These are phyloP conservation scores for Drosophila nigricruria DNA, from an alignment of 2,888 invertebrate genomes.

Conservation along the genomic window DNA sequence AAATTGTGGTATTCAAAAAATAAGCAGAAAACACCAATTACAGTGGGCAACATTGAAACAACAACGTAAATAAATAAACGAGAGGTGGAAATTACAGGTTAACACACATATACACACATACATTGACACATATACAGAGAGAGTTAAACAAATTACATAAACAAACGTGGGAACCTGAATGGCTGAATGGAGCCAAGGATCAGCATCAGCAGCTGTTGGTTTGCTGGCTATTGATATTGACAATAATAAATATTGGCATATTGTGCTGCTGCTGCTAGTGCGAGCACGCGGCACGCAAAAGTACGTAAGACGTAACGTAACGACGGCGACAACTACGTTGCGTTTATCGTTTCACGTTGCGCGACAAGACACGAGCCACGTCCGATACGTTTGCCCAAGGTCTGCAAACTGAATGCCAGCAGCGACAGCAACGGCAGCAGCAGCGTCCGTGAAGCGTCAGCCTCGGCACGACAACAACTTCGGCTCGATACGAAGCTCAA, in stretches of 20 bases:
- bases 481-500: slow-evolving; percentile 27
- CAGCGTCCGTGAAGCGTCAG: slow-evolving; percentile 18
- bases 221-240: slow-evolving; percentile 60
- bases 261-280: slow-evolving; percentile 23
- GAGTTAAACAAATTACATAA: slow-evolving; percentile 77
- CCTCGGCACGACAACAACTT: slow-evolving; percentile 10
- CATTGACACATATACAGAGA: slow-evolving; percentile 1
- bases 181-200: slow-evolving; percentile 19
- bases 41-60: slow-evolving; percentile 66
- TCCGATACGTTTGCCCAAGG: slow-evolving; percentile 83
- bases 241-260: slow-evolving; percentile 71
- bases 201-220: slow-evolving; percentile 19
- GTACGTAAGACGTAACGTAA: slow-evolving; percentile 72
- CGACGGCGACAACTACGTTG: slow-evolving; percentile 23
- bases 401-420: slow-evolving; percentile 78
- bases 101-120: slow-evolving; percentile 16
- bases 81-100: slow-evolving; percentile 42
- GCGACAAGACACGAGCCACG: slow-evolving; percentile 48
- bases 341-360: slow-evolving; percentile 9
- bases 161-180: slow-evolving; percentile 69
- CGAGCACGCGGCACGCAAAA: slow-evolving; percentile 26
- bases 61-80: slow-evolving; percentile 42
- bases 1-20: slow-evolving; percentile 21
- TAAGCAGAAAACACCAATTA: slow-evolving; percentile 70
- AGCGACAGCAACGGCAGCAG: slow-evolving; percentile 8